Evolutionary conservation across 1,140 invertebrate species (phyloP).

Genomic region (Drosophila biarmipes): DNA sequence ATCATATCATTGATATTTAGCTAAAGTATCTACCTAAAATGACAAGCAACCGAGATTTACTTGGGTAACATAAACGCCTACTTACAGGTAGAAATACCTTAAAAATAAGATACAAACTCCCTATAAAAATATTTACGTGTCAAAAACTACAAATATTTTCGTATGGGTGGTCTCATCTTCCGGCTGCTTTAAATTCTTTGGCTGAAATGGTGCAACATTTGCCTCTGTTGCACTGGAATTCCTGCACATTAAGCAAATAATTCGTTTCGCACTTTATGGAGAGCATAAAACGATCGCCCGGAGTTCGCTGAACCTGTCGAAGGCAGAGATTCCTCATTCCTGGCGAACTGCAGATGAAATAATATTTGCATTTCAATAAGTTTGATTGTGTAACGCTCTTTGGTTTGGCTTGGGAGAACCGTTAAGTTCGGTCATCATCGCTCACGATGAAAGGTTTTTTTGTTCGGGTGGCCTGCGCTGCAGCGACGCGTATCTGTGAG

Average conservation of each 20-base stretch:
- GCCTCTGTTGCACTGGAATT: slow-evolving; percentile 15
- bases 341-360: slow-evolving; percentile 31
- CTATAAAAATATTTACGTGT: not conserved
- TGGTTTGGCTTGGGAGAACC: slow-evolving; percentile 32
- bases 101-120: too few relatives aligned
- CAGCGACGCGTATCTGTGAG: slow-evolving; percentile 72
- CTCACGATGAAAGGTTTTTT: slow-evolving; percentile 48
- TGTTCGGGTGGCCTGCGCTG: slow-evolving; percentile 26
- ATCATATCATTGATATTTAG: too few relatives aligned
- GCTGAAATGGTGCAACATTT: slow-evolving; percentile 11
- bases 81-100: too few relatives aligned
- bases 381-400: slow-evolving; percentile 59
- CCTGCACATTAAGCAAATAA: slow-evolving; percentile 15
- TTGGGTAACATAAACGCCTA: too few relatives aligned
- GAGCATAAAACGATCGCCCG: slow-evolving; percentile 1
- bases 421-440: slow-evolving; percentile 54
- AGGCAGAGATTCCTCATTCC: slow-evolving; percentile 38
- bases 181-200: slow-evolving; percentile 1
- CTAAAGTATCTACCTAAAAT: too few relatives aligned
- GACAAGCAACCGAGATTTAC: too few relatives aligned
- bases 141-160: not conserved
- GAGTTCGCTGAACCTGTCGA: slow-evolving; percentile 63
- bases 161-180: slow-evolving; percentile 3
- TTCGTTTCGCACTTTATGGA: slow-evolving; percentile 19
- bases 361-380: slow-evolving; percentile 77